Percentiles rank a stretch among this genome's conserved stretches.
Evolutionary conservation across 2,797 vertebrate genomes (phyloP).

Genomic region (Coracias cyanogaster): DNA sequence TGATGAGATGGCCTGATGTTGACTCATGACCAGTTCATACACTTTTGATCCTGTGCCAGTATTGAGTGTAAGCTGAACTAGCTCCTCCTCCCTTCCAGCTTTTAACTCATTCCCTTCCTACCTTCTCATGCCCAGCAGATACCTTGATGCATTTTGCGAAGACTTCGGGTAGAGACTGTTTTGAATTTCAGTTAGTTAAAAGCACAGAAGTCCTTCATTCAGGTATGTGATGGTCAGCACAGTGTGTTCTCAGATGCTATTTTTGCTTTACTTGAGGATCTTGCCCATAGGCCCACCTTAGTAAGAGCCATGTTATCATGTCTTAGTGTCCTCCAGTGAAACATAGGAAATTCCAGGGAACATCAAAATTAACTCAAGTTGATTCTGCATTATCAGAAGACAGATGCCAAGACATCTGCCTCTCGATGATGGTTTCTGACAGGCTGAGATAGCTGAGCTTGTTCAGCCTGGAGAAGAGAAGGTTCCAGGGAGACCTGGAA

Average conservation of each 20-base stretch:
- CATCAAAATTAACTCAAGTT: background rate
- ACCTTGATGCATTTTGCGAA: rapidly evolving
- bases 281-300: too few relatives aligned
- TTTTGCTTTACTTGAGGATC: background rate
- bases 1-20: rapidly evolving
- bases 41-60: background rate
- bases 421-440: background rate
- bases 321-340: background rate
- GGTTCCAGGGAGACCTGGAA: too few relatives aligned
- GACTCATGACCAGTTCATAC: background rate
- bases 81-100: background rate
- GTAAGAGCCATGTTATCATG: background rate
- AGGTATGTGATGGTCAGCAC: rapidly evolving
- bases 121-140: background rate
- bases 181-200: background rate
- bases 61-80: background rate
- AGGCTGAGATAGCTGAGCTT: too few relatives aligned
- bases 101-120: background rate
- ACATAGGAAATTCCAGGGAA: background rate
- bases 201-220: background rate
- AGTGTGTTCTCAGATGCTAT: rapidly evolving
- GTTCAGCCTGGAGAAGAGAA: too few relatives aligned
- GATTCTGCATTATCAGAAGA: background rate
- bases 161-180: rapidly evolving
- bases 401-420: conserved; percentile 2